These are phyloP conservation scores for Muscicapa comitata DNA, from an alignment of 2,797 vertebrate species.

Conservation along the genomic window DNA sequence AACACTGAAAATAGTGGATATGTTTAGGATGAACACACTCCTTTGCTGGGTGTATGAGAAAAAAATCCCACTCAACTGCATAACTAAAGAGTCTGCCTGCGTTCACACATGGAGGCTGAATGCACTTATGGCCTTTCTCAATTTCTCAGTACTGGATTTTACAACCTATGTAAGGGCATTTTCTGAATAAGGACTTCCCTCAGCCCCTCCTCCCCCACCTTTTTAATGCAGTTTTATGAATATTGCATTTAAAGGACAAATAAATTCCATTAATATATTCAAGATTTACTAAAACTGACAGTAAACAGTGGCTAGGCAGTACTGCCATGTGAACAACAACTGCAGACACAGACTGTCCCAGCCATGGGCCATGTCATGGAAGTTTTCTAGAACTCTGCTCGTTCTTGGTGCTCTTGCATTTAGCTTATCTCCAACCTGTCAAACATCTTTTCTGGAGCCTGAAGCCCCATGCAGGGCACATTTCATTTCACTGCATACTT, in stretches of 20 bases:
- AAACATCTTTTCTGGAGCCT: neutral
- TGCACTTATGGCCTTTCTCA: neutral
- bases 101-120: neutral
- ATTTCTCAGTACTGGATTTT: neutral
- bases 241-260: neutral
- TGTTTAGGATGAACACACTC: neutral
- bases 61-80: neutral
- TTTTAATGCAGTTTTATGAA: neutral
- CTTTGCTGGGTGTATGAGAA: neutral
- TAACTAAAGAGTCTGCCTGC: neutral
- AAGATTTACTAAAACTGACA: neutral
- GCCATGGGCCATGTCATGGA: neutral
- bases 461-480: neutral
- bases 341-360: neutral
- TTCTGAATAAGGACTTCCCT: neutral
- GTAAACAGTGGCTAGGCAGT: neutral
- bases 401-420: neutral
- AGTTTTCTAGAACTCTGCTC: neutral
- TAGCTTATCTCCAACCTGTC: neutral
- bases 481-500: neutral
- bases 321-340: neutral
- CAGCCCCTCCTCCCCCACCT: neutral
- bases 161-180: neutral
- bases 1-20: neutral
- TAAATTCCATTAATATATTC: fast-evolving